Conservation (phyloP, 2,888 invertebrate genomes). For the Zaprionus lineosus region DNA sequence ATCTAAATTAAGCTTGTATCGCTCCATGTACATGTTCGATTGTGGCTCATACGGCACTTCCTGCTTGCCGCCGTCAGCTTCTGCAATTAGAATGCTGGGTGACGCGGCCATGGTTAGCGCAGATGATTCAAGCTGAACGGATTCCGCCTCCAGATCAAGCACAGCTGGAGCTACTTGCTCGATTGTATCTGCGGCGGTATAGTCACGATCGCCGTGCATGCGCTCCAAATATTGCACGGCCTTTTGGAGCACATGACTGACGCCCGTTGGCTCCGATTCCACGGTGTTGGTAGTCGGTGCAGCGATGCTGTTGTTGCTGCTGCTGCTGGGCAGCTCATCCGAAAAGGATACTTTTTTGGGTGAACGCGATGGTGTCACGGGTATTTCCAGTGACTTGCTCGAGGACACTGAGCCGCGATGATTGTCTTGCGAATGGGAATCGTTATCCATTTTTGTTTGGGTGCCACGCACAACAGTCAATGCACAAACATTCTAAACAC, state of each 20-base stretch:
- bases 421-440: conserved; percentile 53
- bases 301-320: conserved; percentile 25
- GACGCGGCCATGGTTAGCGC: conserved; percentile 25
- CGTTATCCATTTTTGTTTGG: conserved; percentile 47
- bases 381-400: conserved; percentile 79
- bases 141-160: conserved; percentile 42
- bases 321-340: conserved; percentile 78
- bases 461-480: not conserved
- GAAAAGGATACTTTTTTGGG: conserved; percentile 83
- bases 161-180: conserved; percentile 40
- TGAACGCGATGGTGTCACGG: conserved; percentile 78
- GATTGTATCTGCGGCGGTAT: conserved; percentile 20
- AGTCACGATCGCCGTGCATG: conserved; percentile 73
- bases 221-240: conserved; percentile 81
- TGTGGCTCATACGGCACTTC: conserved; percentile 73
- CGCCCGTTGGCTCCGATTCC: conserved; percentile 37
- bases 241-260: conserved; percentile 78
- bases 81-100: conserved; percentile 59
- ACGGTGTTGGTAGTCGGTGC: conserved; percentile 30
- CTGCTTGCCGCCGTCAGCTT: conserved; percentile 57
- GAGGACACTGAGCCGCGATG: conserved; percentile 82
- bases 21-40: conserved; percentile 78
- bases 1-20: conserved; percentile 82
- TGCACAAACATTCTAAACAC: conserved; percentile 9
- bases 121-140: conserved; percentile 18